Evolutionary conservation across 2,113 vertebrate species (phyloP).

Genomic region (Dasyurus viverrinus): DNA sequence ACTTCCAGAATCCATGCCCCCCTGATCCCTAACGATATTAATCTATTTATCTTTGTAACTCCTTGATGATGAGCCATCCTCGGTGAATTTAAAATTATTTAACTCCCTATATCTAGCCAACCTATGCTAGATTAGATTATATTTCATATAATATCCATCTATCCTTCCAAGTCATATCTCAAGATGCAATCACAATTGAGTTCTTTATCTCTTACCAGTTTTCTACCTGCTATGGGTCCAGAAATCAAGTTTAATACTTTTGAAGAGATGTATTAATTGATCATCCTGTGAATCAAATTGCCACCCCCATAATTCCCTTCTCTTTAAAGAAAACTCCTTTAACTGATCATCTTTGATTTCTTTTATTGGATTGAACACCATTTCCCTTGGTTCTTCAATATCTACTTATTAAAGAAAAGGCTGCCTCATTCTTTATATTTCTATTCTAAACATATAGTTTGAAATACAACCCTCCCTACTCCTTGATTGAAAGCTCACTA

Average conservation of each 20-base stretch:
- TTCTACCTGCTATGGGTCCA: neutral
- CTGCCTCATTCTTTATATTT: neutral
- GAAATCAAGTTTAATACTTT: neutral
- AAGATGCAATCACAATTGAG: neutral
- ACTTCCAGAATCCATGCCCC: too few species aligned
- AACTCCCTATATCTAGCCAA: neutral
- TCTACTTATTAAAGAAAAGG: neutral
- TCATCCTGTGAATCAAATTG: neutral
- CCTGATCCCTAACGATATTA: neutral
- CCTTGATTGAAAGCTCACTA: neutral
- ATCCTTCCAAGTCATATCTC: neutral
- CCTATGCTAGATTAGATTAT: neutral
- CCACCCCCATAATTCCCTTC: neutral
- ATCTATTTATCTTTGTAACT: neutral
- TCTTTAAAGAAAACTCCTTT: neutral
- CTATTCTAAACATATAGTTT: neutral
- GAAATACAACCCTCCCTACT: neutral
- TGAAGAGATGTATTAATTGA: neutral
- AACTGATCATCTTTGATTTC: neutral
- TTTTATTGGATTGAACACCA: neutral
- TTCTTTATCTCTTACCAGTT: neutral
- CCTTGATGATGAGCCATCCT: neutral
- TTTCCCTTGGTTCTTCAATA: neutral
- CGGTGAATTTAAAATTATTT: neutral
- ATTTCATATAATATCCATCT: neutral